Evolutionary conservation across 2,113 vertebrate genomes (phyloP), one percentile per base, ranked within the genome.

Genomic region (Pongo abelii): DNA sequence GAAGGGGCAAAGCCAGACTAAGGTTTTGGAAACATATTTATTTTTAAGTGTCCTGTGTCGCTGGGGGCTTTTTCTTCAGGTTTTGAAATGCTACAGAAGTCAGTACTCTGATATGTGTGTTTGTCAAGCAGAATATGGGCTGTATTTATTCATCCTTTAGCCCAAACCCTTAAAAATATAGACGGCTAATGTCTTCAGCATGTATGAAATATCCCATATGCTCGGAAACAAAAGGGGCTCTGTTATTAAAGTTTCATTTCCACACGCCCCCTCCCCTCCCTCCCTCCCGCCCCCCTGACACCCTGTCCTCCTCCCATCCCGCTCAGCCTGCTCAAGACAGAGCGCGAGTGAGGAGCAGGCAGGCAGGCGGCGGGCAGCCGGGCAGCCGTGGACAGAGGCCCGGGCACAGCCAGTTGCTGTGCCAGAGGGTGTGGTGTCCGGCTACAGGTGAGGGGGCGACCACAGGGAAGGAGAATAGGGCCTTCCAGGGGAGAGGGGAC

Each of bases 161-260:
- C 97, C 97, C 0, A 2, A 97, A 98, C n/a, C 64, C 98, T 98
- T 98, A 97, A 98, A 98, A 97, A 98, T 98, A 99, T 99, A 98
- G 98, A 98, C 98, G 98, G 98, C 98, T 99, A 99, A 99, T 99
- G 99, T 99, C 98, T 99, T 99, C 99, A 99, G 99, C 97, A 99
- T 99, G 99, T 98, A 99, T 98, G 98, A 99, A 99, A 99, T 99
- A 99, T 99, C 98, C 99, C 99, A 99, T 99, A 99, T 99, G 99
- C 98, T 97, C 97, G 80, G 98, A 98, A 99, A 99, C 99, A 99
- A 99, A 99, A 99, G 99, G 98, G 99, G 98, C 98, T 99, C 99
- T 99, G 99, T 99, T 99, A 99, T 99, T 99, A 99, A 99, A 99
- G 98, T 98, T 99, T 98, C 99, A 98, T 98, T 98, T 99, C 98